Percentiles rank a stretch among this genome's conserved stretches.
phyloP scores from a whole-genome alignment of 2,797 vertebrate species.

The Bradypodion ventrale region DNA sequence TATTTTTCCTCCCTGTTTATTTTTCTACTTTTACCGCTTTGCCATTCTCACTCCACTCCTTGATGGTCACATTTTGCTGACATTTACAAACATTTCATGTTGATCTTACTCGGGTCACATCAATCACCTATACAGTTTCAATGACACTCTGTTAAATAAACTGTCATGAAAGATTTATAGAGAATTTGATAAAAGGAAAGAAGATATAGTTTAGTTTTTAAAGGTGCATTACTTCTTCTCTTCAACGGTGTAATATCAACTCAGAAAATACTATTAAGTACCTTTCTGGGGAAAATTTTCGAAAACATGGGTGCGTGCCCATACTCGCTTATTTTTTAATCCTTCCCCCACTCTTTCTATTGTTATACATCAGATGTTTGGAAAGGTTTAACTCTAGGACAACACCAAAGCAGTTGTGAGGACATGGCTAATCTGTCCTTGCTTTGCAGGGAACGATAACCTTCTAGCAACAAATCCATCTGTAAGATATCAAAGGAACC shows the following conservation, averaged over 20 bases:
- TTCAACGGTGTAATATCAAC: slow-evolving; percentile 74
- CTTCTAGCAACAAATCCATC: neutral
- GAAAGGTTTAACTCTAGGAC: neutral
- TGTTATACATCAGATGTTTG: slow-evolving; percentile 11
- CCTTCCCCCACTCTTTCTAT: slow-evolving; percentile 22
- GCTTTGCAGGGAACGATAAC: neutral
- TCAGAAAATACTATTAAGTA: slow-evolving; percentile 74
- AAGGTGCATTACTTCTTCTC: slow-evolving; percentile 77
- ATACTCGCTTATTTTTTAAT: slow-evolving; percentile 59
- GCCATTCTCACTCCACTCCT: slow-evolving; percentile 73
- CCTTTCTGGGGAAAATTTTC: slow-evolving; percentile 63
- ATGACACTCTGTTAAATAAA: slow-evolving; percentile 86
- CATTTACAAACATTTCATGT: slow-evolving; percentile 86
- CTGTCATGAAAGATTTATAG: slow-evolving; percentile 86
- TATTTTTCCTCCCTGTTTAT: slow-evolving; percentile 57
- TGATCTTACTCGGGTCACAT: slow-evolving; percentile 81
- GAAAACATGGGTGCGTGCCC: slow-evolving; percentile 58
- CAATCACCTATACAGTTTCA: slow-evolving; percentile 82
- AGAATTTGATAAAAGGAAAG: slow-evolving; percentile 86
- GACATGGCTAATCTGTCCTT: too few species aligned
- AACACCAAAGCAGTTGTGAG: too few species aligned
- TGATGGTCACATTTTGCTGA: slow-evolving; percentile 82
- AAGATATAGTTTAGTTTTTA: slow-evolving; percentile 82
- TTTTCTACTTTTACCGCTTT: slow-evolving; percentile 73
- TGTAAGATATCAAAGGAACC: neutral